Evolutionary conservation across 2,113 vertebrate species (phyloP).

Genomic region (Lepus europaeus): DNA sequence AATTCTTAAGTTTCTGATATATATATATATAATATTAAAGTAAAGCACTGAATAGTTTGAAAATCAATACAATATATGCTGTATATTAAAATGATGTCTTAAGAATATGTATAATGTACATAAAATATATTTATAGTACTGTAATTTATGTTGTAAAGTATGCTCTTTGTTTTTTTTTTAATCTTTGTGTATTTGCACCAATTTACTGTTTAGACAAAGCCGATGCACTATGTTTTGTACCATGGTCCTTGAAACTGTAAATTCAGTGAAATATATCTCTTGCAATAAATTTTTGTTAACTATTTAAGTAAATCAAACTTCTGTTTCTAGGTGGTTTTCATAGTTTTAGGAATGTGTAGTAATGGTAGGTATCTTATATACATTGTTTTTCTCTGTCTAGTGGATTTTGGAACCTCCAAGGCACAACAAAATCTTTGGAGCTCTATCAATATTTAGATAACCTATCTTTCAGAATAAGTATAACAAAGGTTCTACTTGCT

Average conservation of each 20-base stretch:
- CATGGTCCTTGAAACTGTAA: constrained; percentile 89
- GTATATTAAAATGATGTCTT: constrained; percentile 86
- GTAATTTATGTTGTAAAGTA: constrained; percentile 90
- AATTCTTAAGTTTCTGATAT: constrained; percentile 75
- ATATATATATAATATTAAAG: constrained; percentile 75
- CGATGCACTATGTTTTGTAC: constrained; percentile 91
- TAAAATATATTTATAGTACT: constrained; percentile 91
- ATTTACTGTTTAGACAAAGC: constrained; percentile 90
- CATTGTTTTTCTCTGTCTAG: neutral
- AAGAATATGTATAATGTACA: constrained; percentile 89
- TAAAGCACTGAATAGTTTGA: constrained; percentile 87
- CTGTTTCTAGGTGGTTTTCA: constrained; percentile 82
- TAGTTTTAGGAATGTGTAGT: constrained; percentile 60
- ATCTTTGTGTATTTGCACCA: constrained; percentile 91
- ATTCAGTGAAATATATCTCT: constrained; percentile 89
- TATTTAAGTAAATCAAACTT: constrained; percentile 86
- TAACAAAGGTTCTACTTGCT: constrained; percentile 65
- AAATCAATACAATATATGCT: constrained; percentile 82
- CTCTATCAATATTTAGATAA: constrained; percentile 3
- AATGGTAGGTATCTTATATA: constrained; percentile 67
- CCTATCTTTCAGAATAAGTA: constrained; percentile 50
- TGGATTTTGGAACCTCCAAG: constrained; percentile 72
- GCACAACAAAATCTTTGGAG: neutral
- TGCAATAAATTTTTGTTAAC: constrained; percentile 92
- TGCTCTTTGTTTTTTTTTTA: constrained; percentile 85